Base-by-base conservation (phyloP, 2,888 invertebrate species). In the Ceratothoa steindachneri region DNA sequence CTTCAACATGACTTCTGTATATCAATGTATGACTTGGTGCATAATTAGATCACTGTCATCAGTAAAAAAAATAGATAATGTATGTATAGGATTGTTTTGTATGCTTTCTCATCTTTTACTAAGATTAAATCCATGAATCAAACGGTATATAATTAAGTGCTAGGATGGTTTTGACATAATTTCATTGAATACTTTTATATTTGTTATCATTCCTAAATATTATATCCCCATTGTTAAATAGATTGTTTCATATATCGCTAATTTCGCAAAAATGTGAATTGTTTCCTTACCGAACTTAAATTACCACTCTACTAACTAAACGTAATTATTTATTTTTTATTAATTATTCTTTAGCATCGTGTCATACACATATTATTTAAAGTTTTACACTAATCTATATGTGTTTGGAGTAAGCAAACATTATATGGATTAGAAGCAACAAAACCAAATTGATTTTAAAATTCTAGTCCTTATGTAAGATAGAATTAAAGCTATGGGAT, bases 381-480 rank as follows among this genome's bases (percentile, higher is more conserved):
- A n/a, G 67, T 28, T 71, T 71, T 72, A 51, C 71, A 72, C 72
- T 72, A 72, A 75, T 69, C 41, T 41, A 41, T 41, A 9, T 41
- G 41, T 41, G 41, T 9, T 9, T 41, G 41, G 5, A 41, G 5
- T 41, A 41, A 9, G 5, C 41, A 41, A 9, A 41, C 41, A 65
- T 41, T 66, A 52, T 72, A 75, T 70, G 72, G 73, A 72, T 76
- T 73, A 73, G 72, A 70, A 53, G 75, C 73, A 69, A 73, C 75
- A 72, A 73, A 76, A 76, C 75, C 75, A 76, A 76, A 69, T 72
- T 76, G 72, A 70, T 73, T 65, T 76, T 76, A 70, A 71, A 69
- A 76, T 71, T 73, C 75, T 76, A 76, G 75, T 76, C 75, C 75
- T 70, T 73, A 76, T 69, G 69, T 73, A n/a, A n/a, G n/a, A n/a